A percentile compares a stretch with the other conserved stretches of the same genome.
phyloP scores from a whole-genome alignment of 2,888 invertebrate species.

The Hesperia comma region DNA sequence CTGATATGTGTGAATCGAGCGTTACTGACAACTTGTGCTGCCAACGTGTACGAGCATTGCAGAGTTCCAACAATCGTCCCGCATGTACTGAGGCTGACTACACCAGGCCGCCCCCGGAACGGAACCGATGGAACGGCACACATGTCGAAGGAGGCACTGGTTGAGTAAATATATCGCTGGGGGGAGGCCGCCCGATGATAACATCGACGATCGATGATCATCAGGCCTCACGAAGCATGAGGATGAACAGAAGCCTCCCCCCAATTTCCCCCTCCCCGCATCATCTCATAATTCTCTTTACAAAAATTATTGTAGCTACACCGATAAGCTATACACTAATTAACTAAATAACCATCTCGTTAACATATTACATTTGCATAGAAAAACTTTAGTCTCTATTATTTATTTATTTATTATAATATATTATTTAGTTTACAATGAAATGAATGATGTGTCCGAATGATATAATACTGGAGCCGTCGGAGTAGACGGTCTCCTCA shows the following conservation, averaged over 20 bases:
- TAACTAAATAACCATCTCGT: constrained; percentile 67
- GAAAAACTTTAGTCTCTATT: constrained; percentile 57
- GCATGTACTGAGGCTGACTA: not conserved
- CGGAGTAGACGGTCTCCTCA: constrained; percentile 41
- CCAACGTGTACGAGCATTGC: no score
- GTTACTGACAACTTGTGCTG: no score
- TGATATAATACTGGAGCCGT: constrained; percentile 63
- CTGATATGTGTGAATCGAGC: no score
- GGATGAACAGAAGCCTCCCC: no score
- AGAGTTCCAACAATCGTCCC: not conserved
- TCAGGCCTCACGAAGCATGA: no score
- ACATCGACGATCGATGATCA: no score
- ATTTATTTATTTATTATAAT: constrained; percentile 57
- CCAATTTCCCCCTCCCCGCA: not conserved
- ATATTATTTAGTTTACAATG: constrained; percentile 50
- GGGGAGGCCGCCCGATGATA: not conserved
- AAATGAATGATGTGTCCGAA: constrained; percentile 76
- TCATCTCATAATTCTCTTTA: constrained; percentile 45
- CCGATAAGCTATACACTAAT: constrained; percentile 73
- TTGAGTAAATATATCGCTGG: constrained; percentile 1
- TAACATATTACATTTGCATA: constrained; percentile 52
- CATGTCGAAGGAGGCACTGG: not conserved
- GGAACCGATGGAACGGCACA: not conserved
- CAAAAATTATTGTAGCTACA: constrained; percentile 63
- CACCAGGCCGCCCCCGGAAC: not conserved